A percentile compares a stretch with the other conserved stretches of the same genome.
Conservation (phyloP, 2,113 vertebrate genomes). For the Fulmarus glacialis region DNA sequence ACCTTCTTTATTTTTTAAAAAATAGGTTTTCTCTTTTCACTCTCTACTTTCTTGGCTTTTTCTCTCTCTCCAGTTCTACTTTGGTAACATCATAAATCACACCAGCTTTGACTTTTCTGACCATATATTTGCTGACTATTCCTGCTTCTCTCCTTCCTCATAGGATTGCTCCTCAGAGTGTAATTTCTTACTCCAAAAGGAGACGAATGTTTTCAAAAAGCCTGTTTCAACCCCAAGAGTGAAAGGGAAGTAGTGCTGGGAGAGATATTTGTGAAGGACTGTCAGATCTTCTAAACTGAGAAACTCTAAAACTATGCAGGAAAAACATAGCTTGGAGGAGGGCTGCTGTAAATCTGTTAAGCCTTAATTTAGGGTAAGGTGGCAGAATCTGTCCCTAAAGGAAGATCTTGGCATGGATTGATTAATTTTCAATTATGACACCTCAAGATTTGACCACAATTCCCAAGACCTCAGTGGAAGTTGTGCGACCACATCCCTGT, state of each 20-base stretch:
- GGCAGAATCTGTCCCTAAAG: neutral
- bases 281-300: neutral
- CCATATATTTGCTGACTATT: constrained; percentile 29
- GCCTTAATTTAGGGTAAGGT: neutral
- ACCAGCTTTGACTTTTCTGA: neutral
- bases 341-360: neutral
- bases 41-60: neutral
- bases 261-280: neutral
- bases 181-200: neutral
- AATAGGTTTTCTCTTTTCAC: neutral
- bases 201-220: constrained; percentile 19
- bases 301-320: neutral
- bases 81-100: neutral
- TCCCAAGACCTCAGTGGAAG: neutral
- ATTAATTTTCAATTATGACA: neutral
- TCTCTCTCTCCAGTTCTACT: neutral
- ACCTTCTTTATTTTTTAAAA: neutral
- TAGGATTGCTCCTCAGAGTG: neutral
- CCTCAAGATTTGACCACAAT: neutral
- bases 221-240: neutral
- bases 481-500: too few species aligned
- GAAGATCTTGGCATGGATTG: neutral
- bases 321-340: neutral
- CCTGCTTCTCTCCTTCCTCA: neutral
- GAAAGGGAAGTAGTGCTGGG: neutral